phyloP scores from a whole-genome alignment of 2,113 vertebrate genomes.

The Oreotrochilus melanogaster region DNA sequence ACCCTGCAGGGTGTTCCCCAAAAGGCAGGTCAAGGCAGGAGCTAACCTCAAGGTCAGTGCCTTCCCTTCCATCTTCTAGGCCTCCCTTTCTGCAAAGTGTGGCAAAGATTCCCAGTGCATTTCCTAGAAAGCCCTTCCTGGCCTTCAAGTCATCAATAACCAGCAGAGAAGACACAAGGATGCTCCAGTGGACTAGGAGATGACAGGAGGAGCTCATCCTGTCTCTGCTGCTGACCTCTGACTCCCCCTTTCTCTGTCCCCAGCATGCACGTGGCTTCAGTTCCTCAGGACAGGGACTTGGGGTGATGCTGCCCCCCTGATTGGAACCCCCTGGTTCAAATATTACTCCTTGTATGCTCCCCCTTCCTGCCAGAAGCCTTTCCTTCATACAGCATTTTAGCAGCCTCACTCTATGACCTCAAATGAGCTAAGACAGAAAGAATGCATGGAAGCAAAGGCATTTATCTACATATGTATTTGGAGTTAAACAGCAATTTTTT shows the following conservation, averaged over 20 bases:
- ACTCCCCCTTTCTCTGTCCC: neutral
- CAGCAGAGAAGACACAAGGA: rapidly evolving
- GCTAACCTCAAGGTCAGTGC: neutral
- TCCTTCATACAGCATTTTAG: neutral
- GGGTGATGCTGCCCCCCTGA: rapidly evolving
- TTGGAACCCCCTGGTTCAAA: neutral
- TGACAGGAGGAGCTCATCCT: neutral
- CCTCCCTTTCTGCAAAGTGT: neutral
- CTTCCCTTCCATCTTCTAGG: neutral
- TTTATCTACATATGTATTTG: neutral
- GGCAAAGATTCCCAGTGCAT: neutral
- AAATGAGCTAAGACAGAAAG: neutral
- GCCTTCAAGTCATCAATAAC: neutral
- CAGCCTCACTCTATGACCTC: neutral
- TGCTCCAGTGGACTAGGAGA: neutral
- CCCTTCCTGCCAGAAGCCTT: neutral
- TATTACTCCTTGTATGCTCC: neutral
- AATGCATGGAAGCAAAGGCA: neutral
- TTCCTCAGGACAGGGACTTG: neutral
- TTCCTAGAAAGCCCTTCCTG: neutral
- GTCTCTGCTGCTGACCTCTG: neutral
- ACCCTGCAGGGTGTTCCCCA: neutral
- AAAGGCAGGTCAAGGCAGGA: neutral
- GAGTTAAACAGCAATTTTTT: neutral
- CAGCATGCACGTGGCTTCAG: rapidly evolving